Evolutionary conservation across 2,888 invertebrate genomes (phyloP).

Genomic region (Hetaerina titia): DNA sequence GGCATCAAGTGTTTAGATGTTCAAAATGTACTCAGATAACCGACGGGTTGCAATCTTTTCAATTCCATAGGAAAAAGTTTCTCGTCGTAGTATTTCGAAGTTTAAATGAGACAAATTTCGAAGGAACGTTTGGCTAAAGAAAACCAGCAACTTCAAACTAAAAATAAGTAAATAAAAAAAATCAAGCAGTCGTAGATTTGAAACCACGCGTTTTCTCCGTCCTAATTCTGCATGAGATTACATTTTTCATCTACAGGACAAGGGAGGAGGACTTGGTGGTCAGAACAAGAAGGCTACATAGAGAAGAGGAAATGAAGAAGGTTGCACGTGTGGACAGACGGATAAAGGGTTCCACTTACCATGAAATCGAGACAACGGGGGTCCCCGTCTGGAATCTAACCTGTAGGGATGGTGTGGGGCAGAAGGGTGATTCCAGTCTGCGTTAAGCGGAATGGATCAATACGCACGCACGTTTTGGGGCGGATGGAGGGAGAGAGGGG

Average conservation of each 20-base stretch:
- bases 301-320: background rate
- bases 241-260: background rate
- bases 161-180: background rate
- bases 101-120: background rate
- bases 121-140: background rate
- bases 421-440: conserved; percentile 4
- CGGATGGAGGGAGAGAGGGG: background rate
- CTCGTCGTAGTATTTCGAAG: too few species aligned
- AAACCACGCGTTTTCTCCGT: background rate
- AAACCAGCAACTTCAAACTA: background rate
- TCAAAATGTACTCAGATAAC: too few species aligned
- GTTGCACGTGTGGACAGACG: background rate
- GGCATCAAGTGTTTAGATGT: too few species aligned
- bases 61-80: too few species aligned
- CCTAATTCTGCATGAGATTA: background rate
- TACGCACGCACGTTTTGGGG: conserved; percentile 24
- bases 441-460: conserved; percentile 25
- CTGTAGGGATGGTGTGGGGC: conserved; percentile 15
- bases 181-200: too few species aligned
- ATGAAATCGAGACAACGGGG: conserved; percentile 8
- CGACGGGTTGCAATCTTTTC: too few species aligned
- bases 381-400: conserved; percentile 21
- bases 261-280: background rate
- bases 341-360: background rate
- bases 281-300: background rate